These are phyloP conservation scores for Drosophila cognata DNA, from an alignment of 2,888 invertebrate genomes.

Conservation along the genomic window DNA sequence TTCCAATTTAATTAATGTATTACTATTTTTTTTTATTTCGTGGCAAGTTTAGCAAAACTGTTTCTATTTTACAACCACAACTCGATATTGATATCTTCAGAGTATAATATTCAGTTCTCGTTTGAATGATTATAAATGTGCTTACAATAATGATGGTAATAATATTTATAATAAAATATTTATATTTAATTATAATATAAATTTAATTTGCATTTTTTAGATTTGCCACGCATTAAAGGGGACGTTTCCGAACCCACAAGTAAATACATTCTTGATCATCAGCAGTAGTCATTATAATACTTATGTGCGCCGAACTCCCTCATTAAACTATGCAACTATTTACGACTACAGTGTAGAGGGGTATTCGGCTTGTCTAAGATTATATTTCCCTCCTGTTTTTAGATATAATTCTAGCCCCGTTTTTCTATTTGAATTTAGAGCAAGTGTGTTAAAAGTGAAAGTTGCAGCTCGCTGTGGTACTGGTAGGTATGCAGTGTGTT, in stretches of 20 bases:
- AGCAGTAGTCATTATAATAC: not conserved
- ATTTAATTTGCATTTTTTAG: not conserved
- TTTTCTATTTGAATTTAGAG: not conserved
- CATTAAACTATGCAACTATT: not conserved
- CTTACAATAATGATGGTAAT: too few relatives aligned
- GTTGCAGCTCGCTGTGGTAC: slow-evolving; percentile 38
- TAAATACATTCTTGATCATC: not conserved
- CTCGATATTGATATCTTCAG: not conserved
- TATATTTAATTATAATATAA: too few relatives aligned
- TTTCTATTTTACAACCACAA: not conserved
- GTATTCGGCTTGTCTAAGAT: not conserved
- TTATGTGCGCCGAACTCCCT: not conserved
- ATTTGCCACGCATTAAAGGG: not conserved
- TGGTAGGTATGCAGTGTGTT: slow-evolving; percentile 47
- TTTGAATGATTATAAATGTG: not conserved
- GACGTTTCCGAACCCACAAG: not conserved
- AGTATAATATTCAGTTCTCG: not conserved
- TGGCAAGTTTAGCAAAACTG: not conserved
- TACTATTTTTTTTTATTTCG: not conserved
- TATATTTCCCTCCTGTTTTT: not conserved
- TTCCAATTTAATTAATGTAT: not conserved
- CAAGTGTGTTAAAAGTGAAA: slow-evolving; percentile 60
- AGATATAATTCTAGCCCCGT: not conserved
- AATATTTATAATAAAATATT: too few relatives aligned
- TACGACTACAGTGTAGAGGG: not conserved